A percentile compares a stretch with the other conserved stretches of the same genome.
These are phyloP conservation scores for Carollia perspicillata DNA, from an alignment of 2,113 vertebrate species.

Conservation along the genomic window DNA sequence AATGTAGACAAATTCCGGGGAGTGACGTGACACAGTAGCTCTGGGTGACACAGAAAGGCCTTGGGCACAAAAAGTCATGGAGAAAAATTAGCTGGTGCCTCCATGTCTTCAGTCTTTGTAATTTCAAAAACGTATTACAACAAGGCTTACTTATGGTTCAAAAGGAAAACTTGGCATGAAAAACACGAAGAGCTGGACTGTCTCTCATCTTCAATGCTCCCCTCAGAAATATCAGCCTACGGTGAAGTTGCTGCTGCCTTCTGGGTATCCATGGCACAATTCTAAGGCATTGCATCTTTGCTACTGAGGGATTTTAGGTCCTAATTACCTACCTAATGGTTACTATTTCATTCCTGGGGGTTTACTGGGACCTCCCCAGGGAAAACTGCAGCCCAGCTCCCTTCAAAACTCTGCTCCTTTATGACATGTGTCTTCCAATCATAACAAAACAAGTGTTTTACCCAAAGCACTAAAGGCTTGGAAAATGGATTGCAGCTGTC, in stretches of 20 bases:
- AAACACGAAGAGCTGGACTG: neutral
- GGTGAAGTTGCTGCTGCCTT: neutral
- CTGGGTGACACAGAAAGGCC: neutral
- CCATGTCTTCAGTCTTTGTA: neutral
- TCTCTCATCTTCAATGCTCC: neutral
- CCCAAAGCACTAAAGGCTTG: neutral
- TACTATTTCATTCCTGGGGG: neutral
- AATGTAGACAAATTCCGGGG: neutral
- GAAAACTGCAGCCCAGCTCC: neutral
- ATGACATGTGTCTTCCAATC: constrained; percentile 11
- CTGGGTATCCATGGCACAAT: neutral
- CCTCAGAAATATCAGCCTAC: neutral
- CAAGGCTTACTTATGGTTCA: neutral
- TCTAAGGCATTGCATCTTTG: constrained; percentile 9
- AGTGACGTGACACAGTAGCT: neutral
- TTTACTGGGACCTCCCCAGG: neutral
- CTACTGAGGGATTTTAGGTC: neutral
- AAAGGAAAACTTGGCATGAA: neutral
- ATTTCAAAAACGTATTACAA: neutral
- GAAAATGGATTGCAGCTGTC: constrained; percentile 36
- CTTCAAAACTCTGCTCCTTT: neutral
- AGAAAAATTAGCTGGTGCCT: neutral
- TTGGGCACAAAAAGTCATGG: neutral
- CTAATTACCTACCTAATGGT: constrained; percentile 17
- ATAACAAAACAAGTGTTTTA: constrained; percentile 19